Conservation (phyloP, 2,888 invertebrate genomes). For the Nycteola revayana region DNA sequence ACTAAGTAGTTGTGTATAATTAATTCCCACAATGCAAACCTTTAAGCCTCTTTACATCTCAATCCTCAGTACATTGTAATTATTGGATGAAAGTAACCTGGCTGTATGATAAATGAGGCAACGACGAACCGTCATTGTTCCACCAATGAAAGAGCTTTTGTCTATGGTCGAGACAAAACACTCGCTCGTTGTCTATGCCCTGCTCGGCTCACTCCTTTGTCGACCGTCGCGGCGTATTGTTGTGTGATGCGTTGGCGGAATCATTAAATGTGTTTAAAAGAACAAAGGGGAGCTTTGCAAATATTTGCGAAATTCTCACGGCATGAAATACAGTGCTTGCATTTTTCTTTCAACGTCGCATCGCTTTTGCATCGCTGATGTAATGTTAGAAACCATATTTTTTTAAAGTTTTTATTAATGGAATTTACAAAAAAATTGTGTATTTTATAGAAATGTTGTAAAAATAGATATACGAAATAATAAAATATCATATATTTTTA, state of each 20-base stretch:
- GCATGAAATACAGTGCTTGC: slow-evolving; percentile 7
- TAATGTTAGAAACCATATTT: too few relatives aligned
- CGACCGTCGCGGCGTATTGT: slow-evolving; percentile 62
- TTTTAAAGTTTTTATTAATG: too few relatives aligned
- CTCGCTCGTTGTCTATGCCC: slow-evolving; percentile 69
- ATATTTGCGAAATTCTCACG: slow-evolving; percentile 68
- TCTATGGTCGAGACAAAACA: slow-evolving; percentile 72
- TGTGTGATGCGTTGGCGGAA: slow-evolving; percentile 57
- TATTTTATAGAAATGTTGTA: too few relatives aligned
- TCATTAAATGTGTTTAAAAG: slow-evolving; percentile 62
- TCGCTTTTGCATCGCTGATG: too few relatives aligned
- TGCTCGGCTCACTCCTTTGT: slow-evolving; percentile 67
- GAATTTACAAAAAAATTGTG: too few relatives aligned
- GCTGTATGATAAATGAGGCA: slow-evolving; percentile 78
- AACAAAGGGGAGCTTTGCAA: slow-evolving; percentile 56
- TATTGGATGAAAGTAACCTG: slow-evolving; percentile 79
- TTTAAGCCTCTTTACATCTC: slow-evolving; percentile 44
- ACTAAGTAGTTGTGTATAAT: slow-evolving; percentile 57
- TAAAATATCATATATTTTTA: too few relatives aligned
- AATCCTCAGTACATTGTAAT: slow-evolving; percentile 71
- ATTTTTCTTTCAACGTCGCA: too few relatives aligned
- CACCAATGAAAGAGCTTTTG: slow-evolving; percentile 75
- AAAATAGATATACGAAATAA: too few relatives aligned
- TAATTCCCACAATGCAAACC: slow-evolving; percentile 58
- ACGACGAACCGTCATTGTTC: slow-evolving; percentile 71